A percentile compares a stretch with the other conserved stretches of the same genome.
phyloP scores from a whole-genome alignment of 2,888 invertebrate genomes.

The Mellilla xanthometata region DNA sequence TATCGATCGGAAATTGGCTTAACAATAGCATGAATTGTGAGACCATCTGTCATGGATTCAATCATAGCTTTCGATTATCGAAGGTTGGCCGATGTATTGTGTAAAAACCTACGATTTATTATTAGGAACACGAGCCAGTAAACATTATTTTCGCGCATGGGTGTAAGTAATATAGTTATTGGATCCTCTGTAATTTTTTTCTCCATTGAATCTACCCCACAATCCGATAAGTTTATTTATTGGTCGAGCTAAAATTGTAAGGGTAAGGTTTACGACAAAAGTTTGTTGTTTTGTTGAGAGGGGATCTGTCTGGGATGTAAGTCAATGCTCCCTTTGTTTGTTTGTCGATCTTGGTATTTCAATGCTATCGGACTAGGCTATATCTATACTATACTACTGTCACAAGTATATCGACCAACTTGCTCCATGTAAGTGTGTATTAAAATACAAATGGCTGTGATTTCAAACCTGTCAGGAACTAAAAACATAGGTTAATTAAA shows the following conservation, averaged over 20 bases:
- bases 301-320: slow-evolving; percentile 58
- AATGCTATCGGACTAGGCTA: slow-evolving; percentile 38
- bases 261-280: slow-evolving; percentile 68
- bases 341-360: slow-evolving; percentile 46
- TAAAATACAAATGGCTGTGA: not conserved
- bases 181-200: slow-evolving; percentile 43
- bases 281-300: slow-evolving; percentile 62
- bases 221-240: slow-evolving; percentile 75
- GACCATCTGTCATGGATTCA: slow-evolving; percentile 75
- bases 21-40: slow-evolving; percentile 66
- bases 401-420: too few relatives aligned
- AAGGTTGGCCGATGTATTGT: slow-evolving; percentile 60
- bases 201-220: slow-evolving; percentile 45
- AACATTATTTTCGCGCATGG: slow-evolving; percentile 57
- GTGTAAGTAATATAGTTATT: slow-evolving; percentile 65
- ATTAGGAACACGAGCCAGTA: slow-evolving; percentile 54
- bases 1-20: slow-evolving; percentile 59
- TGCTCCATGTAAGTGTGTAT: too few relatives aligned
- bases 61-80: slow-evolving; percentile 63
- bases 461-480: too few relatives aligned
- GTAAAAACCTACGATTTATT: slow-evolving; percentile 58
- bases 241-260: slow-evolving; percentile 67
- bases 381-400: too few relatives aligned
- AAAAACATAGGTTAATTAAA: too few relatives aligned
- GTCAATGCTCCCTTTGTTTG: slow-evolving; percentile 63